Evolutionary conservation across 2,888 invertebrate species (phyloP), one percentile per base, ranked within the genome.

Genomic region (Oligia fasciuncula): DNA sequence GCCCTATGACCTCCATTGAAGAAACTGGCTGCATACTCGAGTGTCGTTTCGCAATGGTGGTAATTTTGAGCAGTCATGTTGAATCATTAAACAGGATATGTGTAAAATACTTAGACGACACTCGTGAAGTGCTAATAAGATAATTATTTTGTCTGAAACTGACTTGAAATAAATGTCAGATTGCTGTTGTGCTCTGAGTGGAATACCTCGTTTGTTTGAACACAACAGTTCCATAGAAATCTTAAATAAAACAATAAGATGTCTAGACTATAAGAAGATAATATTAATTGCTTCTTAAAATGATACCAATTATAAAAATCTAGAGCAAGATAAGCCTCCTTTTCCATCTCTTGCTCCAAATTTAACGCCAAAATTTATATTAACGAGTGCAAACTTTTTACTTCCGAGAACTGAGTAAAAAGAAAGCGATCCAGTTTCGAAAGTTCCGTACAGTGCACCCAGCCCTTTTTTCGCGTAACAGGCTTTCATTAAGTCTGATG

Each of bases 31-130:
- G 69, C 71, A 76, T 70, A 29, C 69, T n/a, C 46, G 35, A 57
- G 82, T 63, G 67, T 68, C 40, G 68, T 85, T 79, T 74, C 71
- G 81, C 77, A 85, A 85, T 78, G 57, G 13, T 76, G 85, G 87
- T 73, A 79, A 74, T 81, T 87, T 77, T 51, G 79, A 43, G 73
- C 62, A 57, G 74, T 54, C 69, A 43, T 71, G 75, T 72, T 81
- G 81, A 87, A 79, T 87, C 77, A 79, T 78, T 67, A 62, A 77
- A 80, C 81, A 86, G 87, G 82, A 87, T 85, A 67, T 77, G 70
- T 57, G 74, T 69, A 23, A 65, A 75, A 51, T 86, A 70, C 68
- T 77, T 46, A n/a, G 63, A 77, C 73, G 23, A 62, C 23, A 73
- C 19, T 35, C 29, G 68, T 57, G 46, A 70, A 46, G 43, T 68